Base-by-base conservation (phyloP, 37 sponge, comb jelly and placozoan genomes). In the Mnemiopsis leidyi region DNA sequence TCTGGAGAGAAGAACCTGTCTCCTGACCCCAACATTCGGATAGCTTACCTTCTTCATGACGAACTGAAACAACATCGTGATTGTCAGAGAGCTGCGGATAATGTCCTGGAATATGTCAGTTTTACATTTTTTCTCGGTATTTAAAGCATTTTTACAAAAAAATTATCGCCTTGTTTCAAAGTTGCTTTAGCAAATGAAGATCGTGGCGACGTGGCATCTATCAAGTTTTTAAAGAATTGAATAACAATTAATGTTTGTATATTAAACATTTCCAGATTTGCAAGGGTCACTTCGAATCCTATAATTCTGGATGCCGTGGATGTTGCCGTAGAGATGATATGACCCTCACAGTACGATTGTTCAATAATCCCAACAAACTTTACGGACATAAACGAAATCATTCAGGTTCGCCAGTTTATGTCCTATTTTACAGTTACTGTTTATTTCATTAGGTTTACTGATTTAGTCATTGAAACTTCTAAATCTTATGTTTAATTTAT, bases 341-440 rank as follows among this genome's bases (percentile, higher is more conserved):
- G 90, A 85, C 90, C 0, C 61, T 85, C 23, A 38, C 36, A 23
- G 61, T 85, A 20, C 90, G 90, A 38, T 61, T 85, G 1, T 85
- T 85, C 48, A 85, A 85, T 37, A 85, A 37, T 0, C 39, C 48
- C 48, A 40, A 23, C 48, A 85, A 40, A 23, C 61, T 85, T 7
- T 85, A 85, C 23, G 90, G 90, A 39, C 90, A 85, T 61, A 85
- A 85, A 39, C 90, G 90, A 5, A 85, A 85, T 25, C 90, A 85
- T 39, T 85, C 90, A n/a, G 75, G 75, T 71, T 29, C 5, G 30
- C 5, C 30, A 23, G n/a, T 48, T 48, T 48, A 48, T 13, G 61
- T 48, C 75, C 30, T 7, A 71, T 71, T 71, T 3, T 13, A 71
- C 3, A 71, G 7, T 71, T 71, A 71, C n/a, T 71, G 75, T 28